Evolutionary conservation across 2,113 vertebrate species (phyloP), one percentile per base, ranked within the genome.

Genomic region (Urocolius indicus): DNA sequence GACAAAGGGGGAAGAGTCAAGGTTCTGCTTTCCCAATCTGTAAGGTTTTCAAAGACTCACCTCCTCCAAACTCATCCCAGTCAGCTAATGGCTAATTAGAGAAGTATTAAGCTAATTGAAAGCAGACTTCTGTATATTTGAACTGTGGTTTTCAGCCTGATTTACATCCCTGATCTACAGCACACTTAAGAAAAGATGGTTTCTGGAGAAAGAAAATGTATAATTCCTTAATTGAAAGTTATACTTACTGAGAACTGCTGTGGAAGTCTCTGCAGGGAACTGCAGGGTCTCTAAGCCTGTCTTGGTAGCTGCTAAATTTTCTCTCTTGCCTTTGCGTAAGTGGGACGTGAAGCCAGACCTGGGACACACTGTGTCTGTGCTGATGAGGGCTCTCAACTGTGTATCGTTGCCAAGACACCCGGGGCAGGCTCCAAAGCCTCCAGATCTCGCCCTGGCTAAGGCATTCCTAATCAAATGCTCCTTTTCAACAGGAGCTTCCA

Each of bases 391-490:
- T 95, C 90, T 94, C 84, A 15, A 76, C 87, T 71, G 90, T 43
- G 75, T 24, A 36, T 59, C 6, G 95, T 97, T 97, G 95, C 96
- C 96, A 96, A 94, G 96, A 93, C 79, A 94, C 29, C 79, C 78
- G 27, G 63, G 93, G 76, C 68, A 90, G 90, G 18, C 90, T 93
- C 75, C 72, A 88, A 93, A 94, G 95, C 94, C 48, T 74, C 65
- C 92, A 49, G 82, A 91, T 55, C 94, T 88, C 41, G 0, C 84
- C 59, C 91, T 22, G 84, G 75, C 90, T 92, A 76, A 97, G 95
- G 85, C 95, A 96, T 96, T 96, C 94, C 94, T 88, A 95, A 95
- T 93, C 96, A 94, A 94, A 80, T 83, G 78, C 92, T 95, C 95
- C 84, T 89, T 89, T 93, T 54, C 63, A 91, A 48, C 83, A 5